Conservation (phyloP, 2,113 vertebrate species). For the Erythrocebus patas region DNA sequence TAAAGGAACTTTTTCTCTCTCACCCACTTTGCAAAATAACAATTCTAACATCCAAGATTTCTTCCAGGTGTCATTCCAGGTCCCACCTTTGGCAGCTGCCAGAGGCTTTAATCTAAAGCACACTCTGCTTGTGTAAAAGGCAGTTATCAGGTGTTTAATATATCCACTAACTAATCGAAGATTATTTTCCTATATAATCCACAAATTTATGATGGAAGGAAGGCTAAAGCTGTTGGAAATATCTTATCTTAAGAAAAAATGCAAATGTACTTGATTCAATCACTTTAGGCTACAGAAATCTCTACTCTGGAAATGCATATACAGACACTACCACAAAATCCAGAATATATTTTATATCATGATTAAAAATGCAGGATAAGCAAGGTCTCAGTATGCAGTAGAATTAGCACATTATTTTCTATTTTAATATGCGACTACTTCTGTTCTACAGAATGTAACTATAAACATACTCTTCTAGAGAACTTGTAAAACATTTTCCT, state of each 20-base stretch:
- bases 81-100: background rate
- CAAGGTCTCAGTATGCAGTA: background rate
- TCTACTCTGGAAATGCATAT: background rate
- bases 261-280: background rate
- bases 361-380: background rate
- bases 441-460: background rate
- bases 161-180: background rate
- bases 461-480: background rate
- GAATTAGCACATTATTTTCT: background rate
- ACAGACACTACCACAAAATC: background rate
- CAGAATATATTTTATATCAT: background rate
- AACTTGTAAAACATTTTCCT: background rate
- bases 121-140: background rate
- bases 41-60: background rate
- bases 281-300: background rate
- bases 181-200: background rate
- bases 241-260: background rate
- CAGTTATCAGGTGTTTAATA: background rate
- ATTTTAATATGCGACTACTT: background rate
- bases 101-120: background rate
- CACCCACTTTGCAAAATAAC: background rate
- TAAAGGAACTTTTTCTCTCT: background rate
- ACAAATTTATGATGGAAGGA: background rate
- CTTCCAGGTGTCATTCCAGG: background rate
- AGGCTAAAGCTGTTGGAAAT: background rate